phyloP scores from a whole-genome alignment of 2,797 vertebrate species.

The Acridotheres tristis region DNA sequence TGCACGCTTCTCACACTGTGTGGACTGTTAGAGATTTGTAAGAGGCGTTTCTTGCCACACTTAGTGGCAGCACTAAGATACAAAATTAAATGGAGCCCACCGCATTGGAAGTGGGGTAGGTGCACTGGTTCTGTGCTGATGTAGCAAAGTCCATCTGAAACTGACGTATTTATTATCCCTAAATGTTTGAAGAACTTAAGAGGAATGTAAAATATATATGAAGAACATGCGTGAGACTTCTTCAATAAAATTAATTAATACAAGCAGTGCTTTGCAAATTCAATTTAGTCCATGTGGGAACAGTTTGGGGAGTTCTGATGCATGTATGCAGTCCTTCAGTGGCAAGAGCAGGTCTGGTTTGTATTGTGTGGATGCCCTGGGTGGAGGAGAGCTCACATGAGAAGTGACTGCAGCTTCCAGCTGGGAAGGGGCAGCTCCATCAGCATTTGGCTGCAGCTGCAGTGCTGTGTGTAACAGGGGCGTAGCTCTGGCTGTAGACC shows the following conservation, averaged over 20 bases:
- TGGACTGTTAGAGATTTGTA: background rate
- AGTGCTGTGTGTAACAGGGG: background rate
- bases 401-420: background rate
- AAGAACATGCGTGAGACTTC: background rate
- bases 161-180: background rate
- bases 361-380: background rate
- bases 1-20: fast-evolving
- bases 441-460: background rate
- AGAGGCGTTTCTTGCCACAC: background rate
- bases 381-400: background rate
- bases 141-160: background rate
- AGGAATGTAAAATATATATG: background rate
- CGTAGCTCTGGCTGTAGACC: background rate
- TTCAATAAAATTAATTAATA: background rate
- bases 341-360: background rate
- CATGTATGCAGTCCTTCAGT: background rate
- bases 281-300: background rate
- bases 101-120: background rate
- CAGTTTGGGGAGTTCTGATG: background rate
- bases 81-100: background rate
- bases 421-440: slow-evolving; percentile 5
- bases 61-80: background rate
- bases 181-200: background rate
- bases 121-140: background rate
- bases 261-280: background rate